Percentiles rank a stretch among this genome's conserved stretches.
Evolutionary conservation across 2,888 invertebrate species (phyloP).

Genomic region (Agrenia bidenticulata): DNA sequence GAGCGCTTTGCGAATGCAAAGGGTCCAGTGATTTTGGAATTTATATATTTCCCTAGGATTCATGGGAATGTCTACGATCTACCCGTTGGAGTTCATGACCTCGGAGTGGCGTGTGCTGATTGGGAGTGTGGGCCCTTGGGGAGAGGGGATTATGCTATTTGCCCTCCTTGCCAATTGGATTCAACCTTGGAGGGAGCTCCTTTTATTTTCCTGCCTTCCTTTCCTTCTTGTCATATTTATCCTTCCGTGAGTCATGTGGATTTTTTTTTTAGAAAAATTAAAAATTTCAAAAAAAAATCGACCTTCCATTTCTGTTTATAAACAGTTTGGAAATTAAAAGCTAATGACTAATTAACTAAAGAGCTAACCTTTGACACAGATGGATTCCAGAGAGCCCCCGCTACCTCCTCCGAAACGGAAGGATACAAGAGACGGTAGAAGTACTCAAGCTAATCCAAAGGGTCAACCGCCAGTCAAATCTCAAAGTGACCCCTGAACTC

Average conservation of each 20-base stretch:
- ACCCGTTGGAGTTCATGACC: conserved; percentile 48
- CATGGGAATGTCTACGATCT: conserved; percentile 44
- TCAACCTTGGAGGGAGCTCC: conserved; percentile 36
- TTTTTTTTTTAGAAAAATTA: not conserved
- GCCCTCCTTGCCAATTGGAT: conserved; percentile 36
- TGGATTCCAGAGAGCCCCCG: conserved; percentile 48
- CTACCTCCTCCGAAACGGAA: conserved; percentile 36
- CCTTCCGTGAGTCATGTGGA: conserved; percentile 26
- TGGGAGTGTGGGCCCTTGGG: conserved; percentile 46
- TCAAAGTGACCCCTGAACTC: conserved; percentile 1
- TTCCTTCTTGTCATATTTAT: conserved; percentile 29
- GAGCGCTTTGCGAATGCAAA: not conserved
- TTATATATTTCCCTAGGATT: conserved; percentile 37
- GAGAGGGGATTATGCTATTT: conserved; percentile 42
- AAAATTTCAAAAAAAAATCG: too few species aligned
- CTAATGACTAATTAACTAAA: too few species aligned
- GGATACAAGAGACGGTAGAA: conserved; percentile 27
- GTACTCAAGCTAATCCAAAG: conserved; percentile 20
- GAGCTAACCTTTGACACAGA: conserved; percentile 12
- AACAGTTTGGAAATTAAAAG: too few species aligned
- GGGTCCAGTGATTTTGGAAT: not conserved
- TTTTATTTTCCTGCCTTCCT: conserved; percentile 36
- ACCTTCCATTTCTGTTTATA: too few species aligned
- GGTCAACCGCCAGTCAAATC: conserved; percentile 5
- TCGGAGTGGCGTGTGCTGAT: conserved; percentile 40